Base-by-base conservation (phyloP, 53 echinoderm and acorn worm species). In the Actinopyga echinites region DNA sequence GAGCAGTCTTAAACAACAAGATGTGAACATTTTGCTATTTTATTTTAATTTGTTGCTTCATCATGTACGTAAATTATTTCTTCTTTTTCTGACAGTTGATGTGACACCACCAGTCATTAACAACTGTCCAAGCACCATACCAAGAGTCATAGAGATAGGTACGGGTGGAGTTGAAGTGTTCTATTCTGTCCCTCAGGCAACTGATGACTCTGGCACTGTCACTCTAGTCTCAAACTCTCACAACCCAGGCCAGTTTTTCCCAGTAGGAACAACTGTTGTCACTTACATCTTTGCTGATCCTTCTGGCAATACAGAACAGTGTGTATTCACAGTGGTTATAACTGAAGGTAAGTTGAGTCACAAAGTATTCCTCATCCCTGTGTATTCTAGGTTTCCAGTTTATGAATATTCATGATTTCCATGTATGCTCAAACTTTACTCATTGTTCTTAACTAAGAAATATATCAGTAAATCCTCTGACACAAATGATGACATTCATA, bases 331-430 rank as follows among this genome's bases (percentile, higher is more conserved):
- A 25, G 77, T 93, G 64, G 88, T 49, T 36, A 60, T 93, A 22
- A 84, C 53, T 69, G 93, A 83, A 83, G 85, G 93, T 93, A 83
- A 84, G 78, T 26, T 68, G n/a, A n/a, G n/a, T n/a, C n/a, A n/a
- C n/a, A n/a, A n/a, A n/a, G n/a, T n/a, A n/a, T n/a, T n/a, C n/a
- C n/a, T n/a, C n/a, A n/a, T n/a, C n/a, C n/a, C n/a, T n/a, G n/a
- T n/a, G n/a, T n/a, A n/a, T n/a, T n/a, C n/a, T n/a, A n/a, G n/a
- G n/a, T n/a, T n/a, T n/a, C n/a, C n/a, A n/a, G n/a, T n/a, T n/a
- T n/a, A n/a, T n/a, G n/a, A n/a, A n/a, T n/a, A n/a, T n/a, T n/a
- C n/a, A n/a, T n/a, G n/a, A n/a, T n/a, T n/a, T n/a, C n/a, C n/a
- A n/a, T n/a, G n/a, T n/a, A n/a, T n/a, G n/a, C n/a, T n/a, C n/a